These are phyloP conservation scores for Sigmodon hispidus DNA, from an alignment of 2,113 vertebrate species.

Conservation along the genomic window DNA sequence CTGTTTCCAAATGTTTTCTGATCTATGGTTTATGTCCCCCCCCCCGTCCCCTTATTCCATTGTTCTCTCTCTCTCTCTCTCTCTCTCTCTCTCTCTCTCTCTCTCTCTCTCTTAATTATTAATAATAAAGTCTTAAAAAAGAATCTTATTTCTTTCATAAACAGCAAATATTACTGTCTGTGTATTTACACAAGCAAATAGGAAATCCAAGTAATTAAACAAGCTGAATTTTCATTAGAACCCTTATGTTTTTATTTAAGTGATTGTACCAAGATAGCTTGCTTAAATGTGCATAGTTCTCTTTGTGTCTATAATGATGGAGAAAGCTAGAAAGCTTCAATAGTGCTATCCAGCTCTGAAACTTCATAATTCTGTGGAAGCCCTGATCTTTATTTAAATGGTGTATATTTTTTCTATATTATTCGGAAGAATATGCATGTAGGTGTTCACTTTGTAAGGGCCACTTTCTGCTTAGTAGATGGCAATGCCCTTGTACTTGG, in stretches of 20 bases:
- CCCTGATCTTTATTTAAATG: not conserved
- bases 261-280: not conserved
- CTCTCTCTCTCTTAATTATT: not conserved
- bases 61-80: not conserved
- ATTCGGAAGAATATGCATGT: not conserved
- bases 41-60: too few species aligned
- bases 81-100: too few species aligned
- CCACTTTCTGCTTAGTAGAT: not conserved
- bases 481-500: not conserved
- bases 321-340: not conserved
- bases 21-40: not conserved
- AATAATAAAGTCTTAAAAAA: not conserved
- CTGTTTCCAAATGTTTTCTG: not conserved
- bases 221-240: slow-evolving; percentile 25
- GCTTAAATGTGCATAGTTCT: not conserved
- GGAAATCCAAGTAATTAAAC: not conserved
- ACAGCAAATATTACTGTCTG: not conserved
- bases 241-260: not conserved
- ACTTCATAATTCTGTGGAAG: slow-evolving; percentile 13
- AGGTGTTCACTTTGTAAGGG: not conserved
- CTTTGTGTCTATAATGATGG: not conserved
- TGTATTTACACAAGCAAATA: not conserved
- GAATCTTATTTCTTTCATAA: slow-evolving; percentile 24
- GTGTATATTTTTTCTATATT: not conserved
- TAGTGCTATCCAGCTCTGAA: not conserved